These are phyloP conservation scores for Lucilia cuprina DNA, from an alignment of 1,140 invertebrate genomes.

Conservation along the genomic window DNA sequence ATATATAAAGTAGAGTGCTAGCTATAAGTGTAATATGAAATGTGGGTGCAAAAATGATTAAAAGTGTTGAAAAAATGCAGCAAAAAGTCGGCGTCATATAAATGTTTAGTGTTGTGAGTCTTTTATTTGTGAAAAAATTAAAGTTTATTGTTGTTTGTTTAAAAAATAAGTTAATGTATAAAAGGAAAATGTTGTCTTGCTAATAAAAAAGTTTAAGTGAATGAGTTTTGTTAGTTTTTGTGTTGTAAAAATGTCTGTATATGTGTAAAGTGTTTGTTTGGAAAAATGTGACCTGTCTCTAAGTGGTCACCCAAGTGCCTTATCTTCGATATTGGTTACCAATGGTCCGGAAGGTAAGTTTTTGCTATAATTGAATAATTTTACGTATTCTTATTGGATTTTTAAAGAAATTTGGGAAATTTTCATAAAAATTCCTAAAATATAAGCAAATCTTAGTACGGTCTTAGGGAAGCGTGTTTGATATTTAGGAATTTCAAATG, in stretches of 20 bases:
- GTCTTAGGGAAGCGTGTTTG: too few species aligned
- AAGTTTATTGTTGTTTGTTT: background rate
- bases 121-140: background rate
- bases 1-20: too few species aligned
- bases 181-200: background rate
- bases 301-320: too few species aligned
- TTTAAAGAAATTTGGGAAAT: too few species aligned
- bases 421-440: too few species aligned
- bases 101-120: background rate
- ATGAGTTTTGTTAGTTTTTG: background rate
- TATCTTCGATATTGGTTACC: background rate
- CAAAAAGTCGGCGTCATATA: background rate
- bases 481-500: too few species aligned
- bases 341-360: background rate
- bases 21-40: too few species aligned
- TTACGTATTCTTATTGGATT: too few species aligned
- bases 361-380: background rate
- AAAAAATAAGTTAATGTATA: background rate
- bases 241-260: background rate
- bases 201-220: background rate
- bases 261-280: background rate
- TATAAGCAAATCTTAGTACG: too few species aligned
- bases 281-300: too few species aligned
- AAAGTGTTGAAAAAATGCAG: background rate
- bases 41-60: background rate